Percentiles rank a stretch among this genome's conserved stretches.
Conservation (phyloP, 2,113 vertebrate genomes). For the Xyrauchen texanus region DNA sequence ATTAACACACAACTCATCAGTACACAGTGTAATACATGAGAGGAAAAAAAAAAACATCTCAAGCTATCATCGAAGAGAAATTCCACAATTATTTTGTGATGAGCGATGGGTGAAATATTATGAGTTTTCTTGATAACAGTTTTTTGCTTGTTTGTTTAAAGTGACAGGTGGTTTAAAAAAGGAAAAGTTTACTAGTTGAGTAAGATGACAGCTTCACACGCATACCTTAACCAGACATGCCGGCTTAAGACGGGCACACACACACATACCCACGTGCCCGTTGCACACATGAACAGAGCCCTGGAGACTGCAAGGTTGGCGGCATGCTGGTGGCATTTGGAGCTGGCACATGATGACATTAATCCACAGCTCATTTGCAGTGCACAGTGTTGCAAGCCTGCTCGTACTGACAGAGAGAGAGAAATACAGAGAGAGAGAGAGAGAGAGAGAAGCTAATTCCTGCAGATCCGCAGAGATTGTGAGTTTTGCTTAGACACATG, state of each 20-base stretch:
- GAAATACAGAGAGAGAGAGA: not conserved
- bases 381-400: slow-evolving; percentile 23
- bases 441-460: slow-evolving; percentile 37
- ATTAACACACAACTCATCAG: no score
- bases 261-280: slow-evolving; percentile 14
- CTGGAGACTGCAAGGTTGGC: slow-evolving; percentile 34
- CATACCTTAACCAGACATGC: not conserved
- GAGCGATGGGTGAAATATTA: not conserved
- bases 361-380: slow-evolving; percentile 53
- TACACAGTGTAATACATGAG: no score
- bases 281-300: slow-evolving; percentile 29
- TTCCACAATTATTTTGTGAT: no score
- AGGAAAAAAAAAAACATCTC: no score
- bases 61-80: no score
- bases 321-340: slow-evolving; percentile 50
- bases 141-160: not conserved
- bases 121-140: no score
- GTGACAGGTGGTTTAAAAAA: not conserved
- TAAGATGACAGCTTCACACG: not conserved
- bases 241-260: not conserved
- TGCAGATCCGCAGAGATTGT: slow-evolving; percentile 42
- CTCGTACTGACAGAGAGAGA: not conserved
- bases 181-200: not conserved
- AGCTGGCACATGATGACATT: slow-evolving; percentile 53
- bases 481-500: slow-evolving; percentile 31